Percentiles rank a stretch among this genome's conserved stretches.
phyloP scores from a whole-genome alignment of 2,888 invertebrate genomes.

The Mythimna lalbum region DNA sequence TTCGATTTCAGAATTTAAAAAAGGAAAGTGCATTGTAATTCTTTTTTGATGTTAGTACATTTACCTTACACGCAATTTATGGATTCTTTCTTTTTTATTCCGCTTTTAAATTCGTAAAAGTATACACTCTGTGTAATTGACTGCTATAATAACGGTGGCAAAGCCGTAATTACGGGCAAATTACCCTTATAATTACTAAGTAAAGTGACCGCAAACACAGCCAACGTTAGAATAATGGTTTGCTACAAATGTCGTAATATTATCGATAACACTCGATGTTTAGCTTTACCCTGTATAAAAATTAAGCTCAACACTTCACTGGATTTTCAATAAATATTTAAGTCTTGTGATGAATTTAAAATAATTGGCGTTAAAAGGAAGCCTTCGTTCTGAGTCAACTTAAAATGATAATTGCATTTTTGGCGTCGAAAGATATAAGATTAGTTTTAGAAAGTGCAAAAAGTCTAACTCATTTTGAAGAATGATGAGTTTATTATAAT shows the following conservation, averaged over 20 bases:
- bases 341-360: conserved; percentile 70
- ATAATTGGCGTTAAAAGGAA: conserved; percentile 64
- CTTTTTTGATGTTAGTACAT: not conserved
- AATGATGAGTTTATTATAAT: conserved; percentile 17
- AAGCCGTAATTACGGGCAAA: conserved; percentile 8
- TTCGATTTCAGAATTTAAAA: not conserved
- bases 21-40: not conserved
- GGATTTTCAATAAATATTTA: conserved; percentile 74
- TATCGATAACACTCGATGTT: conserved; percentile 54
- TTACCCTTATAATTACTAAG: conserved; percentile 39
- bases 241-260: conserved; percentile 23
- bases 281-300: conserved; percentile 63
- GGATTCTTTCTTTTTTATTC: not conserved
- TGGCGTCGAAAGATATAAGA: not conserved
- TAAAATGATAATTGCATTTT: conserved; percentile 1
- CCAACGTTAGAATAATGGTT: conserved; percentile 21
- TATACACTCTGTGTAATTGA: conserved; percentile 8
- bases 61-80: not conserved
- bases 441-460: not conserved
- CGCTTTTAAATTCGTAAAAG: not conserved
- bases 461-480: conserved; percentile 1
- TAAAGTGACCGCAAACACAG: conserved; percentile 40
- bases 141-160: conserved; percentile 2
- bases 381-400: conserved; percentile 13
- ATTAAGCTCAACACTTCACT: conserved; percentile 75